These are phyloP conservation scores for Vanessa tameamea DNA, from an alignment of 1,140 invertebrate genomes.

Conservation along the genomic window DNA sequence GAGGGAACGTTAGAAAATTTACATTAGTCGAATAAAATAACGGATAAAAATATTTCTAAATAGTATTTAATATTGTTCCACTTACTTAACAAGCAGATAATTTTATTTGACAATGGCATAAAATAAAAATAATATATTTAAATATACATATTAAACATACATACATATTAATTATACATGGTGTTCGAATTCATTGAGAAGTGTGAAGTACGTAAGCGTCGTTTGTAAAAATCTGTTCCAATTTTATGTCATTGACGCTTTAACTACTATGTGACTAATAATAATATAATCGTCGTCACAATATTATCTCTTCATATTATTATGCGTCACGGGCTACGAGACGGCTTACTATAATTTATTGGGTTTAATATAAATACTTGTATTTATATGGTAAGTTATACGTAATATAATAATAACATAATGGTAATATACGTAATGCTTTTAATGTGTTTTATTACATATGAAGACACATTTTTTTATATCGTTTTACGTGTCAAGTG, in stretches of 20 bases:
- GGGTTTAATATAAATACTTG: not conserved
- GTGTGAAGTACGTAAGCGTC: not conserved
- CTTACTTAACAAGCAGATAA: no score
- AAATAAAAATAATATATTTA: no score
- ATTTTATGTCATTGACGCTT: not conserved
- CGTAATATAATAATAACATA: no score
- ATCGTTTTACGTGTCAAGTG: no score
- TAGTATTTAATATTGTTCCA: no score
- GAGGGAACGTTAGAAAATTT: no score
- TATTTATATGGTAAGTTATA: not conserved
- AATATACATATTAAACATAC: no score
- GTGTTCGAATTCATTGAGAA: no score
- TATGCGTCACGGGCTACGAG: not conserved
- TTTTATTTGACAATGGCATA: no score
- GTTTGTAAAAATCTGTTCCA: not conserved
- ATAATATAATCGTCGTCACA: not conserved
- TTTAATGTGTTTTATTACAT: not conserved
- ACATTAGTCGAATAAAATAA: no score
- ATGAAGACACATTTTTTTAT: not conserved
- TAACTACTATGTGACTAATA: not conserved
- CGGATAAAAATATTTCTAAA: no score
- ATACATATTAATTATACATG: no score
- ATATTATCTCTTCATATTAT: constrained; percentile 5
- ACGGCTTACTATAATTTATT: constrained; percentile 4
- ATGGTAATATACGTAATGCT: not conserved